A percentile compares a stretch with the other conserved stretches of the same genome.
phyloP scores from a whole-genome alignment of 2,113 vertebrate species.

The Epinephelus moara region DNA sequence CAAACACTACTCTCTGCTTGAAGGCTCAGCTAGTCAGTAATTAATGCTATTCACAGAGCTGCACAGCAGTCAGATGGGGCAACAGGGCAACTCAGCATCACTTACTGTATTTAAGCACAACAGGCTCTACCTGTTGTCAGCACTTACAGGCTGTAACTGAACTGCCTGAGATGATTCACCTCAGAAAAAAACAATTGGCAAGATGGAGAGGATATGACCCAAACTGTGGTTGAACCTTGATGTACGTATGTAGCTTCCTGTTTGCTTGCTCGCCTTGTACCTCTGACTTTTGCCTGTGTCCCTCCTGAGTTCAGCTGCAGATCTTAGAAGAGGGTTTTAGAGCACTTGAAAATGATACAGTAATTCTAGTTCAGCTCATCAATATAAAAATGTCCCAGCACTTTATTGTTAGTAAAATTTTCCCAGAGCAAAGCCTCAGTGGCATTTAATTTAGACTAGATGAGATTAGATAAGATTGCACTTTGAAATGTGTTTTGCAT shows the following conservation, averaged over 20 bases:
- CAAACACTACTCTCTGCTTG: not conserved
- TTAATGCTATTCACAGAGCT: slow-evolving; percentile 15
- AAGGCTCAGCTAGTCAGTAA: slow-evolving; percentile 18
- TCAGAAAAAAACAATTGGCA: slow-evolving; percentile 29
- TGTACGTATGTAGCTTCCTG: slow-evolving; percentile 77
- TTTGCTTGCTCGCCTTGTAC: slow-evolving; percentile 59
- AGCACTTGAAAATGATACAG: not conserved
- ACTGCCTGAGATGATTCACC: not conserved
- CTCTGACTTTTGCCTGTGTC: slow-evolving; percentile 33
- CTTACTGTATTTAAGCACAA: not conserved
- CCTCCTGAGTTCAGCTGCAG: slow-evolving; percentile 7
- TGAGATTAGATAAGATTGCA: not conserved
- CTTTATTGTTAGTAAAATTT: not conserved
- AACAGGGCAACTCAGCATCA: not conserved
- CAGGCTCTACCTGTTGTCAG: not conserved
- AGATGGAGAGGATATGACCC: slow-evolving; percentile 72
- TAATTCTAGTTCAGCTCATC: not conserved
- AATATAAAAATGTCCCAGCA: not conserved
- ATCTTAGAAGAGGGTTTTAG: not conserved
- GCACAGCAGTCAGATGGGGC: not conserved
- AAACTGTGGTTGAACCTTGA: slow-evolving; percentile 63
- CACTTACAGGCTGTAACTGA: slow-evolving; percentile 1
- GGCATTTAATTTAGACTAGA: not conserved
- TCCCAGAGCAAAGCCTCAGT: not conserved
- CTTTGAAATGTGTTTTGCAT: not conserved